phyloP scores from a whole-genome alignment of 2,888 invertebrate species.

The Trimorus sp. region DNA sequence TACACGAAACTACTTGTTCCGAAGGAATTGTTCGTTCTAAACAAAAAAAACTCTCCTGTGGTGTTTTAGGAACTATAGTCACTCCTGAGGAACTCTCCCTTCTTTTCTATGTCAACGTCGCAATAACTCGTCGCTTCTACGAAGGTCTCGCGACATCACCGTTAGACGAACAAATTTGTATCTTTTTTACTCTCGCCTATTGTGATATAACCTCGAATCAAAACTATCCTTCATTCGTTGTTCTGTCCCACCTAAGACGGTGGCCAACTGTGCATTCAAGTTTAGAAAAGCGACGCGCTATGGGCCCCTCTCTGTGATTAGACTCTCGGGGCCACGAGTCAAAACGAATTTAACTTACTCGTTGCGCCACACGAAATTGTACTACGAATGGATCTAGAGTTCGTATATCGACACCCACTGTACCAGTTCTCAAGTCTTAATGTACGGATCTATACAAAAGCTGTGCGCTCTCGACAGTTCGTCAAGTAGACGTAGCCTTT shows the following conservation, averaged over 20 bases:
- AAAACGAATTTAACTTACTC: conserved; percentile 36
- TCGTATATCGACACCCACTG: conserved; percentile 23
- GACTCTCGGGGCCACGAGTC: conserved; percentile 12
- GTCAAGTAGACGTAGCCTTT: conserved; percentile 2
- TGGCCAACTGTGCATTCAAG: conserved; percentile 22
- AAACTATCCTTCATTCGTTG: conserved; percentile 31
- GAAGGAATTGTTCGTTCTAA: no score
- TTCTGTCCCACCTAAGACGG: conserved; percentile 29
- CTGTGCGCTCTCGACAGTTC: conserved; percentile 13
- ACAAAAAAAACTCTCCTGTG: no score
- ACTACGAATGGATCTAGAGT: conserved; percentile 17
- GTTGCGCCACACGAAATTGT: conserved; percentile 35
- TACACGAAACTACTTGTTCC: no score
- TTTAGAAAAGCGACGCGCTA: conserved; percentile 9
- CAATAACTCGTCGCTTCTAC: conserved; percentile 29
- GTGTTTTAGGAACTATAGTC: conserved; percentile 1
- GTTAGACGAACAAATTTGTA: conserved; percentile 40
- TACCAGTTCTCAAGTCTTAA: conserved; percentile 21
- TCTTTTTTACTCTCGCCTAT: conserved; percentile 55
- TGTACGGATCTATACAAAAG: conserved; percentile 19
- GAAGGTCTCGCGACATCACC: conserved; percentile 20
- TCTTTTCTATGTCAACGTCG: conserved; percentile 38
- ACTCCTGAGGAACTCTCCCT: neutral
- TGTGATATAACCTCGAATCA: conserved; percentile 44
- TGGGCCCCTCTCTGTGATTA: conserved; percentile 23